Evolutionary conservation across 2,797 vertebrate genomes (phyloP), one percentile per base, ranked within the genome.

Genomic region (Coregonus suidteri): DNA sequence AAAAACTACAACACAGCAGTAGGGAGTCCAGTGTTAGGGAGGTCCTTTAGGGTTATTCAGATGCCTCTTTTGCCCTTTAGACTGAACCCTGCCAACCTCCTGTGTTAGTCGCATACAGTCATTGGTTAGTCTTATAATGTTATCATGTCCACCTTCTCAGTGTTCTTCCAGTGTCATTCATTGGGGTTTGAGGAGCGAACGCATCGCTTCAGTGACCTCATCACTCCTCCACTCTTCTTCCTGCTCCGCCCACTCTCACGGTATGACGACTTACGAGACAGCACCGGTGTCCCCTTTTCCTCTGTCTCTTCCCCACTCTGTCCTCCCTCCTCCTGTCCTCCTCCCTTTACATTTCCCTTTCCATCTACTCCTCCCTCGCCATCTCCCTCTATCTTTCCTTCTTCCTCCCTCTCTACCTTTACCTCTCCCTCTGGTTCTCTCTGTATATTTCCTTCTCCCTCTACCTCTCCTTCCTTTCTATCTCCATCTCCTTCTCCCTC

Each of bases 171-270:
- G 3, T 52, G 77, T 98, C 90, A 98, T 83, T 97, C 94, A 0
- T 90, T 88, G 3, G 90, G 89, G 35, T 93, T 88, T 16, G 82
- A 94, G 52, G 95, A 95, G 81, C 93, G 85, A 77, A 93, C 93
- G 30, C 97, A 99, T 82, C 98, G 94, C 59, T 90, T 92, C 84
- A 98, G 90, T 0, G 95, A 95, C 83, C 90, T 91, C 84, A 96
- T 95, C 86, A 96, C 87, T 0, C 91, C 92, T 59, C 83, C 81
- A 2, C 86, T 90, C 81, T 78, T 94, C 79, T 85, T 92, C 47
- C 82, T 79, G n/a, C 6, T 71, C 53, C 52, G 81, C 31, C 51
- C 79, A 0, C 86, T 86, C 51, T 77, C 87, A 30, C 72, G 75
- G 0, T 81, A 83, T 0, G 78, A 20, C 0, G 78, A 81, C 3